Percentiles rank a stretch among this genome's conserved stretches.
These are phyloP conservation scores for Drosophila neotestacea DNA, from an alignment of 2,888 invertebrate genomes.

Conservation along the genomic window DNA sequence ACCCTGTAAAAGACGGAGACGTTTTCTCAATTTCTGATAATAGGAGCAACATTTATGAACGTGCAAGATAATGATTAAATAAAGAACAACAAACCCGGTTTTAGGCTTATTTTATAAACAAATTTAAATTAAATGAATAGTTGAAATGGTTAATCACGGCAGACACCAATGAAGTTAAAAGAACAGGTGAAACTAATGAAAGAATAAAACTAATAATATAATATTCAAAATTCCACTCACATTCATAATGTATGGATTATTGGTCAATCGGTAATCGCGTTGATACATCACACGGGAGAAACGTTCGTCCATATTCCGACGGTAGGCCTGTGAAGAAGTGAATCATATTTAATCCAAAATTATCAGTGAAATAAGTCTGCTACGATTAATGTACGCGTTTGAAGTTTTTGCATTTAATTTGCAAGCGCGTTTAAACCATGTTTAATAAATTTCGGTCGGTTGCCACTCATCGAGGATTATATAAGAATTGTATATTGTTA, in stretches of 20 bases:
- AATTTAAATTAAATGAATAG: slow-evolving; percentile 1
- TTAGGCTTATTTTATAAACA: neutral
- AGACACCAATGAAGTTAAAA: neutral
- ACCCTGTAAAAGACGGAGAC: slow-evolving; percentile 86
- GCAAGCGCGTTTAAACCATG: slow-evolving; percentile 54
- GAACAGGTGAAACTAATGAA: neutral
- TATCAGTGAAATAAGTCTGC: slow-evolving; percentile 1
- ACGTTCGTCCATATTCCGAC: slow-evolving; percentile 86
- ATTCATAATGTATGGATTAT: slow-evolving; percentile 87
- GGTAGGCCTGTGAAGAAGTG: slow-evolving; percentile 86
- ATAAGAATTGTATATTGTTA: slow-evolving; percentile 73
- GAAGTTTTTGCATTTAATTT: neutral
- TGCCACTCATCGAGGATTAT: slow-evolving; percentile 73
- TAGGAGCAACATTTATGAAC: slow-evolving; percentile 16
- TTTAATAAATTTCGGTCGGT: slow-evolving; percentile 61
- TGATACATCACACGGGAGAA: slow-evolving; percentile 87
- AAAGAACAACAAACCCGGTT: neutral
- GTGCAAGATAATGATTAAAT: neutral
- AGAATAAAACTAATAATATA: neutral
- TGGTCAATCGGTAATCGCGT: slow-evolving; percentile 88
- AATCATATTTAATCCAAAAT: neutral
- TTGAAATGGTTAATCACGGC: neutral
- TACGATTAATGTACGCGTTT: slow-evolving; percentile 4
- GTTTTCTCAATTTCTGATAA: slow-evolving; percentile 27
- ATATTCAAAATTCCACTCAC: slow-evolving; percentile 84